phyloP scores from a whole-genome alignment of 2,888 invertebrate genomes.

The Dascillus cervinus region DNA sequence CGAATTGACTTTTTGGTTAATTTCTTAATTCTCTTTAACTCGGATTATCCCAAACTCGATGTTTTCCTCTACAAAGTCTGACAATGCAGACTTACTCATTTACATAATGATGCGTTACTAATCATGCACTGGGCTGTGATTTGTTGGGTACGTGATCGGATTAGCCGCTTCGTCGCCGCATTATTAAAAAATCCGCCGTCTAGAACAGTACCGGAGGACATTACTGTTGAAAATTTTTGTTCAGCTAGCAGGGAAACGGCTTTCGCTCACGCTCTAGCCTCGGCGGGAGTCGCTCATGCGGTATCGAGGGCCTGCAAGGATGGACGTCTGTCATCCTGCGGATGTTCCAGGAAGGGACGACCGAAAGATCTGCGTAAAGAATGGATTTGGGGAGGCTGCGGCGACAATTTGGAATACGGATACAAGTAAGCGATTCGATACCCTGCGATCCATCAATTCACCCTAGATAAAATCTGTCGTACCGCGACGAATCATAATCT shows the following conservation, averaged over 20 bases:
- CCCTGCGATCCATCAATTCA: too few species aligned
- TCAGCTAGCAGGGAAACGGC: constrained; percentile 81
- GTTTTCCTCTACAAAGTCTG: too few species aligned
- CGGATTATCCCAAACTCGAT: too few species aligned
- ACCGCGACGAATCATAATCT: too few species aligned
- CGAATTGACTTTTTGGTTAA: too few species aligned
- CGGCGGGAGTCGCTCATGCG: constrained; percentile 83
- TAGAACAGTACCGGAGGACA: too few species aligned
- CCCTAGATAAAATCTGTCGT: too few species aligned
- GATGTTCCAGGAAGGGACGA: constrained; percentile 75
- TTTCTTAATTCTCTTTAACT: too few species aligned
- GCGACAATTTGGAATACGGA: constrained; percentile 93
- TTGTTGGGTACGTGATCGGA: constrained; percentile 22
- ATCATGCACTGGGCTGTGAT: constrained; percentile 23
- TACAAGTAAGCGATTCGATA: constrained; percentile 77
- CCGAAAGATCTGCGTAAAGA: constrained; percentile 80
- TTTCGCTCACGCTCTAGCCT: constrained; percentile 82
- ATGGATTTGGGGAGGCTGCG: constrained; percentile 98
- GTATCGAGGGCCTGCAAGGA: constrained; percentile 87
- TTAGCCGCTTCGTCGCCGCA: constrained; percentile 18
- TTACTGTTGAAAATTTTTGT: too few species aligned
- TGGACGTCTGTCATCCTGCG: constrained; percentile 82
- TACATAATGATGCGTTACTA: constrained; percentile 33
- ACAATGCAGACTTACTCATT: constrained; percentile 19
- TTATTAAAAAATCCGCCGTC: too few species aligned